Conservation (phyloP, 2,888 invertebrate genomes). For the Pollenia labialis region DNA sequence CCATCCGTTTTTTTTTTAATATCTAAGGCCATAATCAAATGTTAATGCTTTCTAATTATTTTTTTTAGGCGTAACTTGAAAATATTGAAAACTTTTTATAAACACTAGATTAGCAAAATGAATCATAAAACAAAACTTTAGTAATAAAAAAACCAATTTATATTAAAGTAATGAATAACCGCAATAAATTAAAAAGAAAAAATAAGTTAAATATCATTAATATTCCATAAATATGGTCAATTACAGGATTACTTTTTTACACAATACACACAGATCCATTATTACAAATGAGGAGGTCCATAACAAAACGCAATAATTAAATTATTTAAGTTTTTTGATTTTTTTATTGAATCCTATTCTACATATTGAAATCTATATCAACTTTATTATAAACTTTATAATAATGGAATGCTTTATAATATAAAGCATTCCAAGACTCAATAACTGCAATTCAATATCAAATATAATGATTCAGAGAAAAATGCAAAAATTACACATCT, state of each 20-base stretch:
- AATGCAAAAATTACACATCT: too few species aligned
- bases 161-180: slow-evolving; percentile 32
- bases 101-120: neutral
- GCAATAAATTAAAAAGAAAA: slow-evolving; percentile 17
- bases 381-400: too few species aligned
- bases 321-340: too few species aligned
- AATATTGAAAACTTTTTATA: slow-evolving; percentile 8
- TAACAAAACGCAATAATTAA: too few species aligned
- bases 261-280: neutral
- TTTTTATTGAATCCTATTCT: too few species aligned
- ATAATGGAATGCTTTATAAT: too few species aligned
- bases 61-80: slow-evolving; percentile 2
- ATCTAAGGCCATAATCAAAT: neutral
- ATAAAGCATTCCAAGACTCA: too few species aligned
- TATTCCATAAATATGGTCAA: slow-evolving; percentile 66
- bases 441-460: too few species aligned
- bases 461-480: too few species aligned
- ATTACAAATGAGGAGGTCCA: too few species aligned
- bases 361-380: too few species aligned
- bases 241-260: slow-evolving; percentile 48
- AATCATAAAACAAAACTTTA: slow-evolving; percentile 7
- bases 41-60: slow-evolving; percentile 3
- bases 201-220: slow-evolving; percentile 54
- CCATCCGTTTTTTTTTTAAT: neutral
- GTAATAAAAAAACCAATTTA: slow-evolving; percentile 18